Percentiles rank a stretch among this genome's conserved stretches.
phyloP scores from a whole-genome alignment of 2,797 vertebrate genomes.

The Clarias fuscus region DNA sequence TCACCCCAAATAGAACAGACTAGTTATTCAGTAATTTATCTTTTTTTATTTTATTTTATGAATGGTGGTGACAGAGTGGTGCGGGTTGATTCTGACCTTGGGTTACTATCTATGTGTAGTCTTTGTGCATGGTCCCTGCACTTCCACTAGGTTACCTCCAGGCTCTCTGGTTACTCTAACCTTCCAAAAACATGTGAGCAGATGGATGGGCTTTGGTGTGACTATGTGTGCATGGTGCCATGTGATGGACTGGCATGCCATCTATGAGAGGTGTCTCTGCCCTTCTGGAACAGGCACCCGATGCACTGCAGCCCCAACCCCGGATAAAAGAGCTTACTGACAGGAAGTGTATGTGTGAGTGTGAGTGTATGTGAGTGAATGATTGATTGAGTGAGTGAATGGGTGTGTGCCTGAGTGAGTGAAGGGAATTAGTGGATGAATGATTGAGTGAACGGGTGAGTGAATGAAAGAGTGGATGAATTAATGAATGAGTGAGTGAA shows the following conservation, averaged over 20 bases:
- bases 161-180: background rate
- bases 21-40: background rate
- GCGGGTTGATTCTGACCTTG: background rate
- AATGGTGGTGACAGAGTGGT: background rate
- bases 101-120: background rate
- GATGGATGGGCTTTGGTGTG: background rate
- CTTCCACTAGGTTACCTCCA: background rate
- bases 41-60: background rate
- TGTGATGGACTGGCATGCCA: slow-evolving; percentile 13
- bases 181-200: slow-evolving; percentile 7
- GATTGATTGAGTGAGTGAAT: background rate
- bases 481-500: background rate
- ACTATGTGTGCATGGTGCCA: background rate
- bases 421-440: background rate
- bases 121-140: background rate
- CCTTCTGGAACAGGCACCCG: background rate
- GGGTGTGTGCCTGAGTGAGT: background rate
- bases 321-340: background rate
- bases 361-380: background rate
- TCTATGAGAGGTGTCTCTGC: background rate
- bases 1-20: background rate
- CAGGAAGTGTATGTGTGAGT: background rate
- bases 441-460: background rate
- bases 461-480: background rate
- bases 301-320: background rate